Percentiles rank a stretch among this genome's conserved stretches.
Conservation (phyloP, 2,113 vertebrate genomes). For the Ciconia boyciana region DNA sequence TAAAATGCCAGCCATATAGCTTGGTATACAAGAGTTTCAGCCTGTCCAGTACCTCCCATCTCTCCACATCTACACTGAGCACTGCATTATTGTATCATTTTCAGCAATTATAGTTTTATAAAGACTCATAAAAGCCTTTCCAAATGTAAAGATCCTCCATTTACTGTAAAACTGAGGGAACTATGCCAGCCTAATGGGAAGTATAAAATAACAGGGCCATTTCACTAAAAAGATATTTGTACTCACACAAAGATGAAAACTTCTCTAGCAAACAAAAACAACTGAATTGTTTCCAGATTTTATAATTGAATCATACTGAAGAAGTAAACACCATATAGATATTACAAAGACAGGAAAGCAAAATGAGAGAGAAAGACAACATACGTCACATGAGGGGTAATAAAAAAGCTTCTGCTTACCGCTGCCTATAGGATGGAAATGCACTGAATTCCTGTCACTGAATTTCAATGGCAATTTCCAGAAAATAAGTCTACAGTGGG, state of each 20-base stretch:
- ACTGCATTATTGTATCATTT: slow-evolving; percentile 29
- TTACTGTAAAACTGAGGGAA: slow-evolving; percentile 18
- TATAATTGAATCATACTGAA: neutral
- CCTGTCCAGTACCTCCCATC: neutral
- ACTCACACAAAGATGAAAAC: neutral
- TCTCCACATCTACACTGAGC: neutral
- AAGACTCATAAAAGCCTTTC: slow-evolving; percentile 33
- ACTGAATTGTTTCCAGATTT: neutral
- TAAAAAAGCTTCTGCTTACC: neutral
- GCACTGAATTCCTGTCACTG: neutral
- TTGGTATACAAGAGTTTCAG: neutral
- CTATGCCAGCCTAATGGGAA: slow-evolving; percentile 38
- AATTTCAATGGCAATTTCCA: neutral
- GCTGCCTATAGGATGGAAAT: neutral
- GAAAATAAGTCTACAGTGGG: neutral
- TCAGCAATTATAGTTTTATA: slow-evolving; percentile 39
- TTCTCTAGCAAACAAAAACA: slow-evolving; percentile 26
- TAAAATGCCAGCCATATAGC: neutral
- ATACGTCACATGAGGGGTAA: neutral
- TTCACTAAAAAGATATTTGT: neutral
- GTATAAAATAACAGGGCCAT: slow-evolving; percentile 19
- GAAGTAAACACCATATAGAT: neutral
- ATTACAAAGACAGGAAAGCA: neutral
- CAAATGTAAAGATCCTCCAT: slow-evolving; percentile 28
- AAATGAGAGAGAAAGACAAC: neutral